phyloP scores from a whole-genome alignment of 2,113 vertebrate genomes.

The Amphiprion percula region DNA sequence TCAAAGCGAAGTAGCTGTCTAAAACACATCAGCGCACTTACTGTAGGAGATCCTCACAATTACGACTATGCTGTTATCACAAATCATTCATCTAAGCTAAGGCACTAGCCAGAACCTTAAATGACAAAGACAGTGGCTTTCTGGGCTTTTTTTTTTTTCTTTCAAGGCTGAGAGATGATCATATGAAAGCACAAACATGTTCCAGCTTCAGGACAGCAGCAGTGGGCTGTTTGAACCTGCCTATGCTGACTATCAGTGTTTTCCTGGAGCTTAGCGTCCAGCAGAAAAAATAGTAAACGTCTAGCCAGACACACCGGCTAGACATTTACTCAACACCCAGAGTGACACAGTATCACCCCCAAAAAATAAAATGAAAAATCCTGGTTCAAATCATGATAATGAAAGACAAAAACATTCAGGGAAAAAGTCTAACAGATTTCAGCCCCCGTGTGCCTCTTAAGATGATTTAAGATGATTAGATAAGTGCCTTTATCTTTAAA shows the following conservation, averaged over 20 bases:
- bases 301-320: constrained; percentile 50
- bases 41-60: constrained; percentile 51
- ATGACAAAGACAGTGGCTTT: constrained; percentile 27
- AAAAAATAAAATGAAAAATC: neutral
- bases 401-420: constrained; percentile 35
- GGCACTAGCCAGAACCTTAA: constrained; percentile 40
- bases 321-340: constrained; percentile 53
- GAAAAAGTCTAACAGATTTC: constrained; percentile 52
- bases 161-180: constrained; percentile 33
- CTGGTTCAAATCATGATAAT: constrained; percentile 20
- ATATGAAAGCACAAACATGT: constrained; percentile 48
- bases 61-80: constrained; percentile 32
- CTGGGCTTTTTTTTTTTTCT: constrained; percentile 27
- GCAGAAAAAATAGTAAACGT: constrained; percentile 45
- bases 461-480: constrained; percentile 64
- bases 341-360: constrained; percentile 16
- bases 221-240: constrained; percentile 19
- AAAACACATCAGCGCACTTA: constrained; percentile 63
- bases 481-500: constrained; percentile 69
- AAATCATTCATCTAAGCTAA: constrained; percentile 50
- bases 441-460: constrained; percentile 32
- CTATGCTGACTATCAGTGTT: constrained; percentile 47
- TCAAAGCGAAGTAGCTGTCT: constrained; percentile 68
- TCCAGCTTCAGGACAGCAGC: constrained; percentile 39
- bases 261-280: constrained; percentile 69